Base-by-base conservation (phyloP, 2,888 invertebrate species). In the Petrolisthes manimaculis region DNA sequence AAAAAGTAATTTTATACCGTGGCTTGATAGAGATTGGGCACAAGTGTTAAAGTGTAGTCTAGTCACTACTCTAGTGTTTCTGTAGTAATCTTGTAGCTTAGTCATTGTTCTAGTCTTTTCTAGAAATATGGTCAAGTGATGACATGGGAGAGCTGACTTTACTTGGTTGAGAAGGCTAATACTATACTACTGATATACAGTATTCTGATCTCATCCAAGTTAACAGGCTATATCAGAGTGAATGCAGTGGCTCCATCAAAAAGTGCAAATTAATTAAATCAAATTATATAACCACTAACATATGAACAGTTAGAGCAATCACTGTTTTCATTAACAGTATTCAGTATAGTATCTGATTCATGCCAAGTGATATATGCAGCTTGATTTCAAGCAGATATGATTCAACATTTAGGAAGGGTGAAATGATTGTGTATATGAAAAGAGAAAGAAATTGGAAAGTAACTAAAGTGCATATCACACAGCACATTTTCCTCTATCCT, bases 41-140 rank as follows among this genome's bases (percentile, higher is more conserved):
- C 71, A 71, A 71, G 71, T 71, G 71, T 71, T 71, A 14, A 71
- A 71, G 18, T 21, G n/a, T 71, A 71, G 21, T 37, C 37, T 37
- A 37, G 37, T 37, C 37, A 37, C 37, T 37, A 37, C 21, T 61
- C 21, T 71, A 71, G 71, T n/a, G 71, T 71, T 71, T 71, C 71
- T 71, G 18, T 61, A 71, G 71, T 71, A 21, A 71, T 71, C 71
- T 21, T n/a, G 21, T 71, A 71, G 71, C 21, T 12, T 71, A 71
- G 71, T 71, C 14, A n/a, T 21, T 71, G 71, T 71, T 71, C 18
- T 71, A 71, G 71, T 71, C 18, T 71, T 71, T 71, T 71, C 71
- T 71, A 71, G 71, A 71, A 12, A 3, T 71, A 21, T 71, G 61
- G 61, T 61, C n/a, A 71, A 71, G 71, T 71, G 71, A 71, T 71